Conservation (phyloP, 53 echinoderm and acorn worm genomes). For the Echinometra lucunter region DNA sequence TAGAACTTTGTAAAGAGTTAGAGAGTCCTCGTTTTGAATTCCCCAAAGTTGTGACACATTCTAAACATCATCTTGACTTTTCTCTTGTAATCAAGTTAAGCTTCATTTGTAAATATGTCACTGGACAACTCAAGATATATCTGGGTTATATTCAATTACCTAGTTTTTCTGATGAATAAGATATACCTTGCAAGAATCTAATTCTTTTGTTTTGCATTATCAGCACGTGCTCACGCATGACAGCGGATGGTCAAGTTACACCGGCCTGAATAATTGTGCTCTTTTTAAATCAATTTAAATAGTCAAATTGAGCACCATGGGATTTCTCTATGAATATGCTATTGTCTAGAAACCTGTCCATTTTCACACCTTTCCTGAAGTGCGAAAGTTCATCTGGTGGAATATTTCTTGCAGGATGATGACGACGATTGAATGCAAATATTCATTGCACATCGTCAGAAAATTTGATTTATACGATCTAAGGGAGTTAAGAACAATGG, state of each 20-base stretch:
- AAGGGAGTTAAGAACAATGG: constrained; percentile 5
- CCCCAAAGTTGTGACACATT: too few relatives aligned
- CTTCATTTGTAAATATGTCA: neutral
- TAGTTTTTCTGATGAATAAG: constrained; percentile 2
- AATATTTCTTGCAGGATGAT: neutral
- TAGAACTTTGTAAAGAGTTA: too few relatives aligned
- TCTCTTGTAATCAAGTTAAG: neutral
- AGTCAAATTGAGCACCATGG: constrained; percentile 42
- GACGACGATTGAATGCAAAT: constrained; percentile 46
- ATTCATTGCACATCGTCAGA: neutral
- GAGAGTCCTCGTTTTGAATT: too few relatives aligned
- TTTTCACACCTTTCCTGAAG: constrained; percentile 42
- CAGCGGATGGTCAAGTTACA: constrained; percentile 12
- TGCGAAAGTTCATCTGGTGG: neutral
- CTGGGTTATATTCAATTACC: constrained; percentile 6
- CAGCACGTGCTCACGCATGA: constrained; percentile 8
- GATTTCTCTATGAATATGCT: constrained; percentile 37
- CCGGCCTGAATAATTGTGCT: constrained; percentile 39
- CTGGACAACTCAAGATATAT: neutral
- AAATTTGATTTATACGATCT: constrained; percentile 52
- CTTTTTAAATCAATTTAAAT: constrained; percentile 40
- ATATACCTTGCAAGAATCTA: constrained; percentile 18
- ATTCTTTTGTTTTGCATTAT: constrained; percentile 26
- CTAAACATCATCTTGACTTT: too few relatives aligned
- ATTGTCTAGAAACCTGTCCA: constrained; percentile 47